Evolutionary conservation across 2,888 invertebrate genomes (phyloP).

Genomic region (Biston stratarius): DNA sequence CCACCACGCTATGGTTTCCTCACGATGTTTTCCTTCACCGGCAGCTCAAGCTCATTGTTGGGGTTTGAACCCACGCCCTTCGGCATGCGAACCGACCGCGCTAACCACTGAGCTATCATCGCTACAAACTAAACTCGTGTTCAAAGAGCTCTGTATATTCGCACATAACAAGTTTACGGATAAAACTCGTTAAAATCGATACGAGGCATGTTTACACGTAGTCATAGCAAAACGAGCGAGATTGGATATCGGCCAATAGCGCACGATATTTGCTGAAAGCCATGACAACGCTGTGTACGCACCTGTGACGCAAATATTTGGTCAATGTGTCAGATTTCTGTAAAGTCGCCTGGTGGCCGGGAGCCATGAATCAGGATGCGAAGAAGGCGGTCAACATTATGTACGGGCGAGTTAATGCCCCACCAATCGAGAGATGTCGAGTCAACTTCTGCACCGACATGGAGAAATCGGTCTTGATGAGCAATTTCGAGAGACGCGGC

Average conservation of each 20-base stretch:
- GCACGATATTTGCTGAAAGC: slow-evolving; percentile 61
- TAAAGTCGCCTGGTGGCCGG: slow-evolving; percentile 27
- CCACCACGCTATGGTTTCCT: too few relatives aligned
- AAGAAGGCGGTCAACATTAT: slow-evolving; percentile 71
- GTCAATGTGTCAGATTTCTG: slow-evolving; percentile 55
- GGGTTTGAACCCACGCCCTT: too few relatives aligned
- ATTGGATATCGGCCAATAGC: slow-evolving; percentile 67
- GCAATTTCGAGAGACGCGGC: slow-evolving; percentile 66
- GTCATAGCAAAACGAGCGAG: slow-evolving; percentile 70
- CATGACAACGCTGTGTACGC: slow-evolving; percentile 64
- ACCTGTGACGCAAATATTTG: slow-evolving; percentile 65
- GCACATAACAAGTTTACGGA: slow-evolving; percentile 25
- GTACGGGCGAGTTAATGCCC: slow-evolving; percentile 78
- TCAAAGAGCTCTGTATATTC: slow-evolving; percentile 8
- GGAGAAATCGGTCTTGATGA: slow-evolving; percentile 69
- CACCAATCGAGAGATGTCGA: slow-evolving; percentile 80
- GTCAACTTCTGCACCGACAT: slow-evolving; percentile 70
- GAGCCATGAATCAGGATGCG: slow-evolving; percentile 68
- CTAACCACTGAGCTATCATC: too few relatives aligned
- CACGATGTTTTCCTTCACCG: too few relatives aligned
- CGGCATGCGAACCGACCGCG: too few relatives aligned
- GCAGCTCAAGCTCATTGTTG: too few relatives aligned
- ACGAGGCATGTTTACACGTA: slow-evolving; percentile 69
- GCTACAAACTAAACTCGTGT: background rate
- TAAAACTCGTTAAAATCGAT: slow-evolving; percentile 69